Base-by-base conservation (phyloP, 2,888 invertebrate genomes). In the Laspeyria flexula region DNA sequence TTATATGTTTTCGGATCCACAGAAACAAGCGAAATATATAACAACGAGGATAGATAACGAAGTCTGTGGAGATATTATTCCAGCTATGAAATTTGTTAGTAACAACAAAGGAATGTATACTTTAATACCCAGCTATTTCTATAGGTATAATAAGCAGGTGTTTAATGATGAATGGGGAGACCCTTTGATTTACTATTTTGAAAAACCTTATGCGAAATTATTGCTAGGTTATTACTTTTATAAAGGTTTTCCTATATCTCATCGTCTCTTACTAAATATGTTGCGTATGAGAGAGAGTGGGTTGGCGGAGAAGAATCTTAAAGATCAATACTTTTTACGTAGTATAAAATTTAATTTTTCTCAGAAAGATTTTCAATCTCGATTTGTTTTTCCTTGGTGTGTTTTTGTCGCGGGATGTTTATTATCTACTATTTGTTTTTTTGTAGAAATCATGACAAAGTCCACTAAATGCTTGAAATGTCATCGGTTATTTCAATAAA, bases 1-100 rank as follows among this genome's bases (percentile, higher is more conserved):
- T 3, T 11, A 51, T 11, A n/a, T 51, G n/a, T 44, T 29, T 11
- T 18, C 43, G 11, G 50, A 51, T 5, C 55, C 0, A 60, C 67
- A 3, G 52, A 73, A 1, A 77, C 75, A 27, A 38, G 83, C 4
- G 1, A 1, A 0, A 34, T 55, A 0, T 65, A 59, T 27, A 38
- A 7, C 48, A 25, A 37, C 12, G 9, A 11, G 35, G 33, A 1
- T 44, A 3, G 33, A 29, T 12, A 21, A 44, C n/a, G n/a, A 48
- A 25, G 66, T 54, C 5, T 75, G 77, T 33, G 31, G 60, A 10
- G 50, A 6, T 25, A 23, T 54, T 3, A 7, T 40, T 3, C 5
- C 37, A 11, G 49, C 58, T 5, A 39, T 65, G 7, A 11, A n/a
- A 7, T 48, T 62, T 7, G 46, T 64, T 1, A 64, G 48, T 30